A percentile compares a stretch with the other conserved stretches of the same genome.
These are phyloP conservation scores for Drosophila emarginata DNA, from an alignment of 2,888 invertebrate species.

Conservation along the genomic window DNA sequence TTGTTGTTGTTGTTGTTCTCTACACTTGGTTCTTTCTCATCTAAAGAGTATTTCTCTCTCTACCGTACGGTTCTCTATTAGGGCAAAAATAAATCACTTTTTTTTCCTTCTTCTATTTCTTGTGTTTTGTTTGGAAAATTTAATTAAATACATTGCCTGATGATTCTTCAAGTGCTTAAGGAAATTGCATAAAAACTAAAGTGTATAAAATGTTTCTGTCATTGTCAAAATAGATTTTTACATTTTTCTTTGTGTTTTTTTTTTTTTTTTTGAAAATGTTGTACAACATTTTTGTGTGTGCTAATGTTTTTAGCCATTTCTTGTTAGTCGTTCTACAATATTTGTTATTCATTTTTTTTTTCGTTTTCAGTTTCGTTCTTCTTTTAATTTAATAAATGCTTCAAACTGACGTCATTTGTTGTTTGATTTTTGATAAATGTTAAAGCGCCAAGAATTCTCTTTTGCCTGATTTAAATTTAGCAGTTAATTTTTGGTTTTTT, in stretches of 20 bases:
- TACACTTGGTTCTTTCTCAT: neutral
- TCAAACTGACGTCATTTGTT: conserved; percentile 71
- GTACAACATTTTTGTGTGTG: conserved; percentile 6
- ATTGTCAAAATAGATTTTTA: conserved; percentile 1
- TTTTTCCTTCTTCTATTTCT: neutral
- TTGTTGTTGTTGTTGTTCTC: neutral
- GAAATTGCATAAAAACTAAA: conserved; percentile 51
- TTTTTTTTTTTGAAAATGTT: neutral
- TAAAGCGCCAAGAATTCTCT: conserved; percentile 46
- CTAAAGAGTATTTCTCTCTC: neutral
- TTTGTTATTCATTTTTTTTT: conserved; percentile 30
- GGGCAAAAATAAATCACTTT: conserved; percentile 12
- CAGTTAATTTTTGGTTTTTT: conserved; percentile 32
- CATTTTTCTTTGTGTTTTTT: neutral
- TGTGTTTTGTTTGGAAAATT: conserved; percentile 31
- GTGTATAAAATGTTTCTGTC: conserved; percentile 36
- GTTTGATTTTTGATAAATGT: conserved; percentile 56
- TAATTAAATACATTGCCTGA: conserved; percentile 64
- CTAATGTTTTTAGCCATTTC: conserved; percentile 15
- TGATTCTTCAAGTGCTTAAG: conserved; percentile 23
- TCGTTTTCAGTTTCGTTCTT: conserved; percentile 38
- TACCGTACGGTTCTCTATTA: neutral
- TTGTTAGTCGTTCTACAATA: neutral
- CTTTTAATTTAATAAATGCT: conserved; percentile 55
- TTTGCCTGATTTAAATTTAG: conserved; percentile 49